Evolutionary conservation across 53 echinoderm and acorn worm genomes (phyloP).

Genomic region (Crossaster papposus): DNA sequence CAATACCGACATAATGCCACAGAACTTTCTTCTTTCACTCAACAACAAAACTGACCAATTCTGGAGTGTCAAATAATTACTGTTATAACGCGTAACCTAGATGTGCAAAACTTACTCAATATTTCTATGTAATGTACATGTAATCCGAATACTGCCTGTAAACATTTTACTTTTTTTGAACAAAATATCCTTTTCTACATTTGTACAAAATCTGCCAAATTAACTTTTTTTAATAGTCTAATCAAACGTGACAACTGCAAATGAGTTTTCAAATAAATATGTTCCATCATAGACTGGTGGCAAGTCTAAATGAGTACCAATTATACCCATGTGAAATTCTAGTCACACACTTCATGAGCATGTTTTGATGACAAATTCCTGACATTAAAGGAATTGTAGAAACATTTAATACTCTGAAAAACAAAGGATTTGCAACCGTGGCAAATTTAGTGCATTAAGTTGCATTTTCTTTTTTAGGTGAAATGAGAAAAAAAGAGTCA

Average conservation of each 20-base stretch:
- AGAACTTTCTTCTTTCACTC: slow-evolving; percentile 1
- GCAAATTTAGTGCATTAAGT: too few relatives aligned
- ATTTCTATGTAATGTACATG: slow-evolving; percentile 41
- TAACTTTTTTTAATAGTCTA: neutral
- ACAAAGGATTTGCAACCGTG: too few relatives aligned
- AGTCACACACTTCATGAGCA: too few relatives aligned
- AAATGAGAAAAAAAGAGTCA: too few relatives aligned
- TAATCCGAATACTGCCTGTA: slow-evolving; percentile 24
- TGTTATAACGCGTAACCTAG: neutral
- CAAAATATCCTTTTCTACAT: slow-evolving; percentile 42
- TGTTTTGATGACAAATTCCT: neutral
- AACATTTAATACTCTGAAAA: too few relatives aligned
- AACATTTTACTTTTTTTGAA: neutral
- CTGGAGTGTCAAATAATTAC: neutral
- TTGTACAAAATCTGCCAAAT: slow-evolving; percentile 19
- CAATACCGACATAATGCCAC: neutral
- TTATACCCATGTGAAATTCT: too few relatives aligned
- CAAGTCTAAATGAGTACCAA: neutral
- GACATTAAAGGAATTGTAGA: too few relatives aligned
- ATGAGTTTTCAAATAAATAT: neutral
- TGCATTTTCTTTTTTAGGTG: too few relatives aligned
- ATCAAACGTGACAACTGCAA: neutral
- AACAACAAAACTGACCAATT: neutral
- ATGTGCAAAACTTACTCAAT: slow-evolving; percentile 42
- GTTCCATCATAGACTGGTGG: neutral